phyloP scores from a whole-genome alignment of 2,888 invertebrate species.

The Cremastinae sp. region DNA sequence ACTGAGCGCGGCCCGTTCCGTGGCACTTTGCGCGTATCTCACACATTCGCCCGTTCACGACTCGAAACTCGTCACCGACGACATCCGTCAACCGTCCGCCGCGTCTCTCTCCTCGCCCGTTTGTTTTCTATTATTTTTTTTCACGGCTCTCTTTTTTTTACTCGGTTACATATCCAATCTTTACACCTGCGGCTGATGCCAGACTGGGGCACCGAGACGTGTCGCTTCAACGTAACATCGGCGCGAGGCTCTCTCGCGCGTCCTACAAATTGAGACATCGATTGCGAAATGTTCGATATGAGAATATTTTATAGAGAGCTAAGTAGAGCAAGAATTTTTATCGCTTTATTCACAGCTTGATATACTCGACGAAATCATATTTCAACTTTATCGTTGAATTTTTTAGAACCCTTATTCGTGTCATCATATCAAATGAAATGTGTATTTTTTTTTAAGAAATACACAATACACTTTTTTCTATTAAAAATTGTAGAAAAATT shows the following conservation, averaged over 20 bases:
- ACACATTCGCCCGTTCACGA: conserved; percentile 38
- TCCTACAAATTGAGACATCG: not conserved
- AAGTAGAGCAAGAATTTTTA: too few relatives aligned
- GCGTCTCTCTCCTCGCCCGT: conserved; percentile 31
- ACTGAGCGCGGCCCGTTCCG: conserved; percentile 21
- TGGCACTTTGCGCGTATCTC: conserved; percentile 18
- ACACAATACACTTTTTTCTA: too few relatives aligned
- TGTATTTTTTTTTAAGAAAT: too few relatives aligned
- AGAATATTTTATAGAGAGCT: not conserved
- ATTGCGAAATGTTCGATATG: not conserved
- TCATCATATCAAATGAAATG: too few relatives aligned
- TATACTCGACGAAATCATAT: too few relatives aligned
- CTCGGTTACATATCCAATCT: conserved; percentile 35
- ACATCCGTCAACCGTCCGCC: conserved; percentile 49
- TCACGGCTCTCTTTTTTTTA: conserved; percentile 3
- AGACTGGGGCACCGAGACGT: conserved; percentile 17
- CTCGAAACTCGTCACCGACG: conserved; percentile 33
- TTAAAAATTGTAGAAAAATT: too few relatives aligned
- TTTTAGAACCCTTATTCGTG: too few relatives aligned
- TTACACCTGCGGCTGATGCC: conserved; percentile 26
- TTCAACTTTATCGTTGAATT: too few relatives aligned
- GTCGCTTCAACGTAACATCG: not conserved
- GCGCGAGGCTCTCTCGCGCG: conserved; percentile 1
- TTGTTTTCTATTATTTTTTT: conserved; percentile 17
- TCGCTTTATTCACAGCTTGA: too few relatives aligned